Conservation (phyloP, 1,140 invertebrate genomes). For the Amyelois transitella region DNA sequence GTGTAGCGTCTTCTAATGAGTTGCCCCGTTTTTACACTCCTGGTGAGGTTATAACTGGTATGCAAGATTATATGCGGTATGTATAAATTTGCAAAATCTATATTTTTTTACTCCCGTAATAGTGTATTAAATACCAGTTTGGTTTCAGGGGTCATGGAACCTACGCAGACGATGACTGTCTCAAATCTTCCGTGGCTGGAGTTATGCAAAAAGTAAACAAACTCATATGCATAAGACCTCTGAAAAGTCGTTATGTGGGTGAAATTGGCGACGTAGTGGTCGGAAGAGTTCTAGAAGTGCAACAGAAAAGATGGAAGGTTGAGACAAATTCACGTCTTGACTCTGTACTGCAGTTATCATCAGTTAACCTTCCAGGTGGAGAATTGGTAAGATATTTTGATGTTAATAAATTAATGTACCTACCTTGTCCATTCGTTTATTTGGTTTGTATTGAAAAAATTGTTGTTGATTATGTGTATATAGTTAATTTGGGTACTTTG, state of each 20-base stretch:
- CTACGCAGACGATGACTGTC: constrained; percentile 85
- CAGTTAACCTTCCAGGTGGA: constrained; percentile 97
- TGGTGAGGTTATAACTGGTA: constrained; percentile 87
- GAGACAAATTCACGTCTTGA: constrained; percentile 94
- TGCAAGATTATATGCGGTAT: constrained; percentile 91
- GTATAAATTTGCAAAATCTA: background rate
- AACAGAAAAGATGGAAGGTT: constrained; percentile 95
- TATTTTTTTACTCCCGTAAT: background rate
- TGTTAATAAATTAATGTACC: background rate
- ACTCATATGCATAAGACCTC: constrained; percentile 90
- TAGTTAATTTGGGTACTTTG: constrained; percentile 7
- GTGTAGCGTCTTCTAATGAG: constrained; percentile 74
- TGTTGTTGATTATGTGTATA: background rate
- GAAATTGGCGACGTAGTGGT: constrained; percentile 98
- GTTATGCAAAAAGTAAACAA: constrained; percentile 96
- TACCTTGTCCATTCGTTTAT: background rate
- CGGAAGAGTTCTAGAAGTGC: constrained; percentile 93
- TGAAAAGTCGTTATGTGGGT: constrained; percentile 93
- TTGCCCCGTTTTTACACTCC: constrained; percentile 86
- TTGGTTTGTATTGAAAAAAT: background rate
- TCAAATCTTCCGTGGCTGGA: constrained; percentile 95
- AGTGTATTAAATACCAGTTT: background rate
- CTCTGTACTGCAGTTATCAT: constrained; percentile 90
- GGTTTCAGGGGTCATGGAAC: constrained; percentile 95
- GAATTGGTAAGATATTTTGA: constrained; percentile 82